Evolutionary conservation across 2,797 vertebrate genomes (phyloP).

Genomic region (Macropus fuliginosus): DNA sequence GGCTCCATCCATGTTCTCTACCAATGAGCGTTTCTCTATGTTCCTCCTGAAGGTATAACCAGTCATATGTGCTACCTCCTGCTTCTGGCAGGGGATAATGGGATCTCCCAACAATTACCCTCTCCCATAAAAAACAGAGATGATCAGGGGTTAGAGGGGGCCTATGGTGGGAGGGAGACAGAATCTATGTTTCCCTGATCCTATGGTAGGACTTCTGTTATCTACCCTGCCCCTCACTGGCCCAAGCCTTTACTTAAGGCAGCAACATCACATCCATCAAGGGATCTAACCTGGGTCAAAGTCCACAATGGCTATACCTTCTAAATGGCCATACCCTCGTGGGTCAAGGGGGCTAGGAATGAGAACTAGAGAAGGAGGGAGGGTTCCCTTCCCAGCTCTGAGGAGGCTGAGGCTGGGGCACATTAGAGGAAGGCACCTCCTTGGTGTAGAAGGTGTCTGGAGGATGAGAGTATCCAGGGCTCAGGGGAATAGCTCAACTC

Average conservation of each 20-base stretch:
- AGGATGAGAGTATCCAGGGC: not conserved
- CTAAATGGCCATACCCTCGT: not conserved
- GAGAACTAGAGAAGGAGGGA: not conserved
- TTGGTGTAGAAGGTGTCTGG: not conserved
- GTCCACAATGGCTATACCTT: not conserved
- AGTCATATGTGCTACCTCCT: not conserved
- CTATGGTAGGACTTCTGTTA: not conserved
- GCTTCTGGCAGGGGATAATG: not conserved
- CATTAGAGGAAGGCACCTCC: not conserved
- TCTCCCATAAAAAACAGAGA: not conserved
- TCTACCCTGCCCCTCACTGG: not conserved
- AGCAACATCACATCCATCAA: not conserved
- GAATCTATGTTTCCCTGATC: not conserved
- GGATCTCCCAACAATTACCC: not conserved
- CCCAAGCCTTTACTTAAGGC: not conserved
- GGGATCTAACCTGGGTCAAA: not conserved
- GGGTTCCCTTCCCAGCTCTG: not conserved
- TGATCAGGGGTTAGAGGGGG: not conserved
- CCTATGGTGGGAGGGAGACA: not conserved
- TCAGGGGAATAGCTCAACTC: not conserved
- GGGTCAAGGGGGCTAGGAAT: not conserved
- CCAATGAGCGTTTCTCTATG: conserved; percentile 91
- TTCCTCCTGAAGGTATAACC: conserved; percentile 87
- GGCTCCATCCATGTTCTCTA: conserved; percentile 94
- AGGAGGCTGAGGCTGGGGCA: not conserved